Evolutionary conservation across 2,797 vertebrate species (phyloP).

Genomic region (Platalea minor): DNA sequence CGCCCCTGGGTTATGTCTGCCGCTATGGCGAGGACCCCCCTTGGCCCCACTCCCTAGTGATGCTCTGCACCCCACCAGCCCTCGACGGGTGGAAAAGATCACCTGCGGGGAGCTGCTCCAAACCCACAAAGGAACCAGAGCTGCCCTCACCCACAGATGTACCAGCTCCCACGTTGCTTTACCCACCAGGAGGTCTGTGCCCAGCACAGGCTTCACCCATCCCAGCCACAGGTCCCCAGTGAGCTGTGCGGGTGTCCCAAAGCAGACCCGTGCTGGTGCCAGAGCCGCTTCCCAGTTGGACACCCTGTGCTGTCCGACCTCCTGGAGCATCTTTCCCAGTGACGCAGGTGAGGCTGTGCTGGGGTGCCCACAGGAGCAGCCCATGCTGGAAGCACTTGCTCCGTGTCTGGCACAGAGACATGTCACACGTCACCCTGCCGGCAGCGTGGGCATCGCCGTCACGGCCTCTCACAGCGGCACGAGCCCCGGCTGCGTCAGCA

Average conservation of each 20-base stretch:
- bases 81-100: rapidly evolving
- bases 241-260: neutral
- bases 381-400: neutral
- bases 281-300: rapidly evolving
- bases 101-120: neutral
- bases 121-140: neutral
- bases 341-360: neutral
- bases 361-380: neutral
- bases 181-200: neutral
- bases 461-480: rapidly evolving
- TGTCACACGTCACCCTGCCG: rapidly evolving
- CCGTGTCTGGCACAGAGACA: neutral
- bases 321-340: neutral
- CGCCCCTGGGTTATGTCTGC: neutral
- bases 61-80: neutral
- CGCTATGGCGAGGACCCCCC: neutral
- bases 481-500: rapidly evolving
- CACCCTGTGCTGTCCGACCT: neutral
- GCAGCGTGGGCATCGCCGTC: neutral
- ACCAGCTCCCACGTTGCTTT: neutral
- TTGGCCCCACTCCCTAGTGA: neutral
- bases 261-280: neutral
- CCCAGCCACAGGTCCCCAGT: neutral
- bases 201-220: neutral
- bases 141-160: rapidly evolving